Percentiles rank a stretch among this genome's conserved stretches.
These are phyloP conservation scores for Aleiodes alternator DNA, from an alignment of 2,888 invertebrate species.

Conservation along the genomic window DNA sequence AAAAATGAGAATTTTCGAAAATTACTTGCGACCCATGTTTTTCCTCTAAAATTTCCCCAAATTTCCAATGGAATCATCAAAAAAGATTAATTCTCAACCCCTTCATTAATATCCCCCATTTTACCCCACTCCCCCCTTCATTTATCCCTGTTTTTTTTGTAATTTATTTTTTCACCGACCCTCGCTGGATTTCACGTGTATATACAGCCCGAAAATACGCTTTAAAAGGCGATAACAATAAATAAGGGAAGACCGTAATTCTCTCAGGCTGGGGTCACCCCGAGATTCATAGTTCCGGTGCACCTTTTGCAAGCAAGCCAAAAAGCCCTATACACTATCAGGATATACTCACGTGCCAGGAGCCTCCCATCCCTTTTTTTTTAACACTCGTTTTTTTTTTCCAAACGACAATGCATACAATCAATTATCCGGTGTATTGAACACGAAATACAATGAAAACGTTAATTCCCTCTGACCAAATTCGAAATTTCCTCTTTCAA, in stretches of 20 bases:
- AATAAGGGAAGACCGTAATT: constrained; percentile 61
- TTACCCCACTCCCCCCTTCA: not conserved
- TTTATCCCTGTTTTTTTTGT: not conserved
- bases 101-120: too few relatives aligned
- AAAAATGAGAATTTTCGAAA: too few relatives aligned
- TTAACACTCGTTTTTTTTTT: constrained; percentile 12
- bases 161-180: not conserved
- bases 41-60: too few relatives aligned
- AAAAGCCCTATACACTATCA: constrained; percentile 30
- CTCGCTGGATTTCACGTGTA: not conserved
- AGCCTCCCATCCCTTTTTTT: constrained; percentile 14
- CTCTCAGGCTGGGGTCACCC: constrained; percentile 56
- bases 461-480: too few relatives aligned
- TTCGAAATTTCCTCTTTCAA: too few relatives aligned
- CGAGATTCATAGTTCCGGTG: constrained; percentile 57
- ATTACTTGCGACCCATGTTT: too few relatives aligned
- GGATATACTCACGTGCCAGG: constrained; percentile 36
- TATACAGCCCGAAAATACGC: constrained; percentile 60
- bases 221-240: constrained; percentile 64
- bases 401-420: constrained; percentile 22
- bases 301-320: constrained; percentile 33
- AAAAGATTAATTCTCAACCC: too few relatives aligned
- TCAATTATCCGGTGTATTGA: constrained; percentile 27
- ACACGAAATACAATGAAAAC: constrained; percentile 30
- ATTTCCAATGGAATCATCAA: too few relatives aligned